These are phyloP conservation scores for Phoxinus phoxinus DNA, from an alignment of 2,113 vertebrate genomes.

Conservation along the genomic window DNA sequence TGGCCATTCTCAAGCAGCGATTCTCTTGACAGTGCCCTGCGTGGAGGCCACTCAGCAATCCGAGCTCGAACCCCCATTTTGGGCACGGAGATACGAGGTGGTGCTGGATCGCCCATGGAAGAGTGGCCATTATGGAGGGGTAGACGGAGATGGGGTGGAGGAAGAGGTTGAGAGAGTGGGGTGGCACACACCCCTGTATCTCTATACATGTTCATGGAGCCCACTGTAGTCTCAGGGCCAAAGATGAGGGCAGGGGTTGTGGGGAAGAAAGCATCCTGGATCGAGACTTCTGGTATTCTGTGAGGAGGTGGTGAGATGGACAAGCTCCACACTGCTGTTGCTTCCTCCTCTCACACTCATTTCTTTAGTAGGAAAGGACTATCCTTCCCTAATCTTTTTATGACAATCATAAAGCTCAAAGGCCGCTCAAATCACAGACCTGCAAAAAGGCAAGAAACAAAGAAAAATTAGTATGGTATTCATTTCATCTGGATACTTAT, in stretches of 20 bases:
- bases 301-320: conserved; percentile 62
- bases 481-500: neutral
- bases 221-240: conserved; percentile 68
- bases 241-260: conserved; percentile 56
- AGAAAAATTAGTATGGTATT: neutral
- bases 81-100: conserved; percentile 78
- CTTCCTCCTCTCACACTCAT: conserved; percentile 71
- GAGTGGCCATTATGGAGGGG: conserved; percentile 70
- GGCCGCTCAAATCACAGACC: conserved; percentile 32
- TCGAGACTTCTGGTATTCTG: conserved; percentile 56
- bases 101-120: conserved; percentile 65
- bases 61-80: conserved; percentile 94
- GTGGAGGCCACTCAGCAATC: conserved; percentile 92
- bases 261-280: conserved; percentile 70
- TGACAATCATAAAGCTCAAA: neutral
- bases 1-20: conserved; percentile 71
- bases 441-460: conserved; percentile 33
- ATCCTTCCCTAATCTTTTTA: conserved; percentile 8
- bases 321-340: conserved; percentile 64
- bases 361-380: conserved; percentile 55
- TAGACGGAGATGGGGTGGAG: conserved; percentile 70
- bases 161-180: conserved; percentile 68
- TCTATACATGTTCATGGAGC: conserved; percentile 87
- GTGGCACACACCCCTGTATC: conserved; percentile 76
- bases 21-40: conserved; percentile 81